Evolutionary conservation across 2,113 vertebrate genomes (phyloP), one percentile per base, ranked within the genome.

Genomic region (Aegithalos caudatus): DNA sequence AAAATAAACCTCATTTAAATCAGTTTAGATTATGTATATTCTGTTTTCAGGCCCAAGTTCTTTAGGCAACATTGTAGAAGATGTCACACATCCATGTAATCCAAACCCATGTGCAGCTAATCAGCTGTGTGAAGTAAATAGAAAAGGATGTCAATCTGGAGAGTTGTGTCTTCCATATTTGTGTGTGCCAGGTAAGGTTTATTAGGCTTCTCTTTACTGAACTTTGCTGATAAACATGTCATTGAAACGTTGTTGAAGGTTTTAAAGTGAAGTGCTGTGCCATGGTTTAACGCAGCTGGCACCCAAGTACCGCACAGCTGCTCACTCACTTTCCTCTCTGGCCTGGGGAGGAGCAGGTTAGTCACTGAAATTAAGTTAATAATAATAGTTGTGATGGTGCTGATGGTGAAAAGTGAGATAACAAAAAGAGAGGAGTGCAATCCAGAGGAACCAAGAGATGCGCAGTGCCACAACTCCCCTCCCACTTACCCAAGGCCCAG

Each of bases 51-150:
- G 97, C 56, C 99, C 99, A 71, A 99, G 99, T 97, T 96, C 98
- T 78, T 96, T 99, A 42, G 98, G 98, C 37, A 98, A 97, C 90
- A 95, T 98, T 51, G 92, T 98, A 27, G 99, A 99, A 90, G 99
- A 99, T 95, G 99, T 99, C 65, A 99, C 99, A 81, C 99, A 99
- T 91, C 99, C 99, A 10, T 99, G 99, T 97, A 99, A 99, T 92
- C 99, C 99, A 19, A 99, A 99, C 94, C 99, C 99, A 24, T 99
- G 99, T 95, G 98, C 98, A 31, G 98, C 98, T 89, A 99, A 98
- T 96, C 98, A 99, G 85, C 84, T 99, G 20, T 99, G 99, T 96
- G 99, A 99, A 95, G 99, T 99, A 15, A 99, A 99, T 88, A 98
- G 99, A 66, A 99, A 98, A 86, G 99, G 99, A 33, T 99, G 99